Base-by-base conservation (phyloP, 2,113 vertebrate species). In the Pseudorectes ferrugineus region DNA sequence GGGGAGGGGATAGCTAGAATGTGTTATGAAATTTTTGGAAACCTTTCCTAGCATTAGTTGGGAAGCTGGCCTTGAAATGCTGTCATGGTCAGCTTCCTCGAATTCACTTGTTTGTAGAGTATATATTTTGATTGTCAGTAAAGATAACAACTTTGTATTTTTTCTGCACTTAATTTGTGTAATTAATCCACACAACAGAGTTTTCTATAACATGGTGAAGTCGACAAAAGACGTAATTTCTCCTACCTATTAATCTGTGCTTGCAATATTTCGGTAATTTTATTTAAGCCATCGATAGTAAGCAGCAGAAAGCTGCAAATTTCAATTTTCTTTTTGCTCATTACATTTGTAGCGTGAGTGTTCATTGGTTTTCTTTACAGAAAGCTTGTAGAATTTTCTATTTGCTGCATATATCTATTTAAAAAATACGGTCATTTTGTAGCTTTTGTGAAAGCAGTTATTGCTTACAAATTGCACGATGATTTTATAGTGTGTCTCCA, bases 161-260 rank as follows among this genome's bases (percentile, higher is more conserved):
- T 96, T 89, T 93, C 96, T 97, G 94, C 95, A 95, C 93, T 97
- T 96, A 95, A 95, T 88, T 73, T 10, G 4, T 97, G 96, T 97
- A 96, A 91, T 95, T 70, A 96, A 89, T 95, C 70, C 75, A 92
- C 90, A 83, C 51, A 79, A 63, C 63, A 89, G 91, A 94, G 90
- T 92, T 92, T 97, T 94, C 92, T 92, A 91, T 89, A 42, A 66
- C 29, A 17, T 28, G 58, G 82, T 93, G 85, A 91, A 94, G 63
- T 83, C 3, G 8, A 78, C 82, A 90, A 81, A 91, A 92, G 86
- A 33, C 3, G 1, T 77, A 14, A 82, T 88, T 83, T 88, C 94
- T 95, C 71, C 91, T 95, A 76, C 93, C 94, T 96, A 70, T 93
- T 26, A 68, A 89, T 92, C 92, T 95, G 96, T 97, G 96, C 97